Conservation (phyloP, 1,140 invertebrate genomes). For the Diuraphis noxia region DNA sequence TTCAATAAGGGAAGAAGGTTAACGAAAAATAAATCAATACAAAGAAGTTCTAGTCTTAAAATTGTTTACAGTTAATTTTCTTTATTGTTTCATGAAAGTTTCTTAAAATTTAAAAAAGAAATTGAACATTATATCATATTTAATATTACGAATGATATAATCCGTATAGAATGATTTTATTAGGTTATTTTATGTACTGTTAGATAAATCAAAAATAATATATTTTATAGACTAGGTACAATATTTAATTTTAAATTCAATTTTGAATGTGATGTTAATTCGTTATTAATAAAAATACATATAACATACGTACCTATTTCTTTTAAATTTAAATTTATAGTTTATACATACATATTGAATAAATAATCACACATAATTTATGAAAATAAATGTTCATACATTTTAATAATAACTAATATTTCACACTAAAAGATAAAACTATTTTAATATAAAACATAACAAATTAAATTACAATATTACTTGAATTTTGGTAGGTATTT, state of each 20-base stretch:
- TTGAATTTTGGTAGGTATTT: neutral
- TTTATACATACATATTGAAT: neutral
- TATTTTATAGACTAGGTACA: neutral
- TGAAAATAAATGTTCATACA: neutral
- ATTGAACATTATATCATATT: neutral
- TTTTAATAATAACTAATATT: neutral
- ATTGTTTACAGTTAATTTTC: neutral
- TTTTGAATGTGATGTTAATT: neutral
- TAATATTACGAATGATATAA: neutral
- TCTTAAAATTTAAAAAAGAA: neutral
- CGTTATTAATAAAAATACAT: neutral
- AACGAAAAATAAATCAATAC: neutral
- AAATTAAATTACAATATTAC: neutral
- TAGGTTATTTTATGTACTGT: neutral
- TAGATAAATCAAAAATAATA: neutral
- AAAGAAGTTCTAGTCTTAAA: neutral
- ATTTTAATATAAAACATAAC: neutral
- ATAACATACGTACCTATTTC: too few species aligned
- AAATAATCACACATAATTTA: neutral
- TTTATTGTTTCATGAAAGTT: neutral
- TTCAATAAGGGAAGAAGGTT: neutral
- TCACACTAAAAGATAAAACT: neutral
- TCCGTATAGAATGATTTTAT: neutral
- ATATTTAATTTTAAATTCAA: neutral
- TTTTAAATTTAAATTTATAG: slow-evolving; percentile 5